These are phyloP conservation scores for Brenthis ino DNA, from an alignment of 2,888 invertebrate genomes.

Conservation along the genomic window DNA sequence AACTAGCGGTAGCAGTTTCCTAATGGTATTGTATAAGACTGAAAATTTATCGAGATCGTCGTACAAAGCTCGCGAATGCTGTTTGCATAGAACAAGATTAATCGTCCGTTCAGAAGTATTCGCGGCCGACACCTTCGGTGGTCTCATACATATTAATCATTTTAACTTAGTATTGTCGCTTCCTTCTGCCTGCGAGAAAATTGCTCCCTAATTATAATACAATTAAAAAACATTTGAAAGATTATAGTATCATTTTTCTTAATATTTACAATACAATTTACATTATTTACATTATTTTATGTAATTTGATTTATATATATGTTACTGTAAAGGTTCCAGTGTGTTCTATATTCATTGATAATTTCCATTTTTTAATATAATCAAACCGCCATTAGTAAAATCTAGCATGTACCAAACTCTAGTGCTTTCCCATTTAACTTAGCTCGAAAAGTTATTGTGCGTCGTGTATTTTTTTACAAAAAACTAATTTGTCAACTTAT, in stretches of 20 bases:
- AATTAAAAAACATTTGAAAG: constrained; percentile 77
- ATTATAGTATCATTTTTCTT: constrained; percentile 69
- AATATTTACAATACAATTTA: no score
- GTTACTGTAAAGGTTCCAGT: no score
- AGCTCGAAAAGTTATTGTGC: no score
- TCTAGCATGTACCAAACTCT: no score
- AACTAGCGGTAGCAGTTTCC: constrained; percentile 79
- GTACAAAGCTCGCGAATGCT: constrained; percentile 66
- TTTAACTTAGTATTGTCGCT: constrained; percentile 78
- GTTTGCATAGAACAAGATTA: constrained; percentile 78
- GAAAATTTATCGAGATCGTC: constrained; percentile 74
- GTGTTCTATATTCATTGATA: no score
- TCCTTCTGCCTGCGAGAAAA: constrained; percentile 70
- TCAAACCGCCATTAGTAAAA: no score
- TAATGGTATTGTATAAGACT: constrained; percentile 79
- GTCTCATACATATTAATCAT: constrained; percentile 79
- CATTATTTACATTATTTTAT: no score
- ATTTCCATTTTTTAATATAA: no score
- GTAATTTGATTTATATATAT: no score
- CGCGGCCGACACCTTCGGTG: constrained; percentile 59
- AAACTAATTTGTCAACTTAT: no score
- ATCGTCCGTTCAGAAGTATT: constrained; percentile 69
- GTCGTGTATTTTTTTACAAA: no score
- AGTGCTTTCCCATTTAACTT: no score
- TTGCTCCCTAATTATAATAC: constrained; percentile 77